A percentile compares a stretch with the other conserved stretches of the same genome.
These are phyloP conservation scores for Pseudococcus longispinus DNA, from an alignment of 2,888 invertebrate species.

Conservation along the genomic window DNA sequence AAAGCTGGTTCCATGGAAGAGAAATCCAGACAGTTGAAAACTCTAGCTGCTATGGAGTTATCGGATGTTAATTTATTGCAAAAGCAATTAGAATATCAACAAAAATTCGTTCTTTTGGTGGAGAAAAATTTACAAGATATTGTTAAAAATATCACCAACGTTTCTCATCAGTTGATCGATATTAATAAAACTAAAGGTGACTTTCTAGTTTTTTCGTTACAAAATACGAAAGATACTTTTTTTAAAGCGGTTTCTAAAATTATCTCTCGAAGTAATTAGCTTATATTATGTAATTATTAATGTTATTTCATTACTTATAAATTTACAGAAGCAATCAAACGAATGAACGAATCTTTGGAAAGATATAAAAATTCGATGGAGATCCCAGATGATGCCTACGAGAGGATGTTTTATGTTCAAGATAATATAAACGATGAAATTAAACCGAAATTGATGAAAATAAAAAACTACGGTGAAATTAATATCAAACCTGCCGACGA, in stretches of 20 bases:
- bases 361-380: constrained; percentile 22
- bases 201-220: background rate
- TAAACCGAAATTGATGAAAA: constrained; percentile 56
- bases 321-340: constrained; percentile 10
- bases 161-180: constrained; percentile 29
- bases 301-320: no score
- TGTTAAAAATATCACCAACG: constrained; percentile 17
- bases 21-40: constrained; percentile 62
- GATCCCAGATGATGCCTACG: constrained; percentile 42
- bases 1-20: constrained; percentile 61
- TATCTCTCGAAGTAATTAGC: background rate
- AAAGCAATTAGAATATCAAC: constrained; percentile 60
- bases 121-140: constrained; percentile 23
- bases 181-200: constrained; percentile 30
- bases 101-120: constrained; percentile 8
- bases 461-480: constrained; percentile 41
- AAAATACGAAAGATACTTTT: background rate
- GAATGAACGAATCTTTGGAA: constrained; percentile 15
- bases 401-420: constrained; percentile 45
- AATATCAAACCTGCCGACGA: constrained; percentile 39
- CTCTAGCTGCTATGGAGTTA: constrained; percentile 63
- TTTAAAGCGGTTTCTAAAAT: background rate
- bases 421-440: constrained; percentile 55
- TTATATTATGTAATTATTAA: background rate
- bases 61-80: constrained; percentile 64